Evolutionary conservation across 2,113 vertebrate genomes (phyloP).

Genomic region (Cricetomys ansorgei): DNA sequence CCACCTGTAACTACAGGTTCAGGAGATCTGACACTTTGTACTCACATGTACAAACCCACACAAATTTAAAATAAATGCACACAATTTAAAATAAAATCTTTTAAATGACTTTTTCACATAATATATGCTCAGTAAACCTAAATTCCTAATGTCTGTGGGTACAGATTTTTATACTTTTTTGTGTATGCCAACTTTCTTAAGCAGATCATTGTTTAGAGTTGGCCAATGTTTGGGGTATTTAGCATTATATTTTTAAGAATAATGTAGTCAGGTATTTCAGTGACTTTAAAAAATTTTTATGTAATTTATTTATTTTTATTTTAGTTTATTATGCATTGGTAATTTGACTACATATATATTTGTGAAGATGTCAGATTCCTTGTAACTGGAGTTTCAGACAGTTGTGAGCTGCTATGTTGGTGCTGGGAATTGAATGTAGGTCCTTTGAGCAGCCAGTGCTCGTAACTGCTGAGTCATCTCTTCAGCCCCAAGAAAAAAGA

Average conservation of each 20-base stretch:
- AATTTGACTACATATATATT: no score
- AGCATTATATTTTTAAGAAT: background rate
- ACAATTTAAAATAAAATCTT: background rate
- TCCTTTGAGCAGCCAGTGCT: no score
- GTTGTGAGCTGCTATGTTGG: no score
- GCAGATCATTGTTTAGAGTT: background rate
- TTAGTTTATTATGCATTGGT: no score
- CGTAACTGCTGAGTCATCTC: no score
- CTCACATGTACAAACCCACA: background rate
- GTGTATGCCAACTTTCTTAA: slow-evolving; percentile 24
- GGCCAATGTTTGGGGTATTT: background rate
- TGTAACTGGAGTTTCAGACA: no score
- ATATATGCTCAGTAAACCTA: background rate
- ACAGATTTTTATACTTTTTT: background rate
- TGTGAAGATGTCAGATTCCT: no score
- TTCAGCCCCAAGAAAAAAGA: no score
- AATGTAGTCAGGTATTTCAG: slow-evolving; percentile 3
- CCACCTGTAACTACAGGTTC: background rate
- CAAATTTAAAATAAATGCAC: background rate
- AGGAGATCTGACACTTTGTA: background rate
- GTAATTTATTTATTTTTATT: no score
- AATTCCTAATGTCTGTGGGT: background rate
- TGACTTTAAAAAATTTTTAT: background rate
- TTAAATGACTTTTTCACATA: background rate
- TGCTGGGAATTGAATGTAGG: no score